A percentile compares a stretch with the other conserved stretches of the same genome.
Evolutionary conservation across 1,140 invertebrate genomes (phyloP).

Genomic region (Oppia nitens): DNA sequence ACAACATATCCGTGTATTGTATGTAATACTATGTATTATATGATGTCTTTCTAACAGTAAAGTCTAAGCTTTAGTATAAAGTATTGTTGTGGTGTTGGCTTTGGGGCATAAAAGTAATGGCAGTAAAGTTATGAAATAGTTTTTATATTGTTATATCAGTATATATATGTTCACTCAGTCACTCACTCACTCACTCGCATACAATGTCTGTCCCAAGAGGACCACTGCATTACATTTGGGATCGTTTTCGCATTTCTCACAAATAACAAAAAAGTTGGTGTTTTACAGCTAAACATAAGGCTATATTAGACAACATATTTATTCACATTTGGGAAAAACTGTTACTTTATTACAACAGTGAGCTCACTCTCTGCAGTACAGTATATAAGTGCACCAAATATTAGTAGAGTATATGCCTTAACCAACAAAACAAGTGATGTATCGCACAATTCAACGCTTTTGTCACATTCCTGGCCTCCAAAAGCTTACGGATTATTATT

Average conservation of each 20-base stretch:
- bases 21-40: too few relatives aligned
- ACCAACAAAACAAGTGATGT: not conserved
- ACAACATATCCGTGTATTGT: too few relatives aligned
- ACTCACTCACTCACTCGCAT: too few relatives aligned
- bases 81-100: not conserved
- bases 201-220: not conserved
- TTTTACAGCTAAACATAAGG: not conserved
- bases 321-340: not conserved
- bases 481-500: not conserved
- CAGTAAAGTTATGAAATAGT: not conserved
- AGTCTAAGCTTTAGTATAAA: too few relatives aligned
- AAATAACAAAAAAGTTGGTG: not conserved
- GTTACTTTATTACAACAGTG: not conserved
- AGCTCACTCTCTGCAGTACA: too few relatives aligned
- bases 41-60: too few relatives aligned
- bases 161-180: too few relatives aligned
- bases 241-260: not conserved
- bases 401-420: too few relatives aligned
- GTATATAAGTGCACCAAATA: too few relatives aligned
- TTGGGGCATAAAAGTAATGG: not conserved
- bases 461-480: not conserved
- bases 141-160: not conserved
- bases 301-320: not conserved
- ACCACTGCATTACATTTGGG: not conserved
- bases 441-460: not conserved